Evolutionary conservation across 2,797 vertebrate species (phyloP), one percentile per base, ranked within the genome.

Genomic region (Limosa lapponica): DNA sequence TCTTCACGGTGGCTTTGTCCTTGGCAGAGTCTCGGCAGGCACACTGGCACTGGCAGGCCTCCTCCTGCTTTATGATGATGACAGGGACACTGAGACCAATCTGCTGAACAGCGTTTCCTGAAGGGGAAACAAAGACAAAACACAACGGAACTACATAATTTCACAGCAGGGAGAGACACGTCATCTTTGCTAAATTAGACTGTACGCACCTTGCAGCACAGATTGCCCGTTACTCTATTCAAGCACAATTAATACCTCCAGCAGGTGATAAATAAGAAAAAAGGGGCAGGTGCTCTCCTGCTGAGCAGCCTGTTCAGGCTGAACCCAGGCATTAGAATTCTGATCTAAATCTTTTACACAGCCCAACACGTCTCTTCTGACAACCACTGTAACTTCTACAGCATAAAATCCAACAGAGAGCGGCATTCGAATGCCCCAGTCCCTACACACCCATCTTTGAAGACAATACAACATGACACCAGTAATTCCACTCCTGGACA

Each of bases 61-160:
- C 99, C 96, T 99, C 99, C 98, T 99, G 99, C 97, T 99, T 99
- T 97, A 99, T 99, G 98, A 99, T 99, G 97, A 99, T 99, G 97
- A 99, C 99, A 6, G 99, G 99, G 94, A 99, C 98, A 70, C 99
- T 99, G 97, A 99, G 99, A 94, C 99, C 99, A 18, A 99, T 99
- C 98, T 99, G 99, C 95, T 99, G 99, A 91, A 99, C 98, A 6
- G 99, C 98, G 96, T 93, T 99, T 93, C 99, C 99, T 99, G 98
- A 87, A 95, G 92, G 25, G 90, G 92, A 96, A 96, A 96, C 95
- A 94, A 23, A 95, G 86, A 85, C 48, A 94, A 89, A 90, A 80
- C 71, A 95, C 44, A 73, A 77, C 3, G 4, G 49, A 92, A 37
- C 55, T 8, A 70, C 44, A 34, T 11, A 1, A 77, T 71, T 49